Evolutionary conservation across 2,888 invertebrate species (phyloP).

Genomic region (Melinaea menophilus): DNA sequence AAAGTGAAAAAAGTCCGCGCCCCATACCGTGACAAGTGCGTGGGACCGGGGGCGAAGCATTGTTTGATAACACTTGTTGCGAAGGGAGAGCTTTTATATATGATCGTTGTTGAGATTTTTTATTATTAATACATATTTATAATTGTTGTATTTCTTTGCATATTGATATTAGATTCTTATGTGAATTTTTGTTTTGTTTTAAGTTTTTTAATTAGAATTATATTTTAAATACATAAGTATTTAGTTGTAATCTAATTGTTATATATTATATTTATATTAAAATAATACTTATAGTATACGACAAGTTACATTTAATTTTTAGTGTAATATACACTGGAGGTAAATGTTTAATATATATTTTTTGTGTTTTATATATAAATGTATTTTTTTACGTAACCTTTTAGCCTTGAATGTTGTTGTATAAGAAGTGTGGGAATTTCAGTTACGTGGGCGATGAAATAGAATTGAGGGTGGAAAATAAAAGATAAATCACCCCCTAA

Average conservation of each 20-base stretch:
- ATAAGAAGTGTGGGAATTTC: slow-evolving; percentile 69
- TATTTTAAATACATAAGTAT: too few relatives aligned
- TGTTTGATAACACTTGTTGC: slow-evolving; percentile 60
- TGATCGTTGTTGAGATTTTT: slow-evolving; percentile 21
- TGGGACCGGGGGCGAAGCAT: slow-evolving; percentile 41
- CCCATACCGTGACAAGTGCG: slow-evolving; percentile 65
- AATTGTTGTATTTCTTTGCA: neutral
- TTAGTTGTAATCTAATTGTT: too few relatives aligned
- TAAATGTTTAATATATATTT: too few relatives aligned
- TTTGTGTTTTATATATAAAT: too few relatives aligned
- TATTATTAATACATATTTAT: neutral
- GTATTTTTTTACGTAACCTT: too few relatives aligned
- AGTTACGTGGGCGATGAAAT: slow-evolving; percentile 61
- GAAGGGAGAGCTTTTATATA: slow-evolving; percentile 28
- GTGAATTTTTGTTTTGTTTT: neutral
- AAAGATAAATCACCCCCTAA: slow-evolving; percentile 74
- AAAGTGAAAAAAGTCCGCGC: slow-evolving; percentile 40
- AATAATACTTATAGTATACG: too few relatives aligned
- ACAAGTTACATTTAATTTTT: too few relatives aligned
- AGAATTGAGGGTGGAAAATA: slow-evolving; percentile 68
- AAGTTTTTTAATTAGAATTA: neutral
- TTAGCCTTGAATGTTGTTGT: slow-evolving; percentile 13
- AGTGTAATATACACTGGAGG: too few relatives aligned
- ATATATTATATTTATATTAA: too few relatives aligned
- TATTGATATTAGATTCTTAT: slow-evolving; percentile 1